phyloP scores from a whole-genome alignment of 2,888 invertebrate species.

The Calameuta filiformis region DNA sequence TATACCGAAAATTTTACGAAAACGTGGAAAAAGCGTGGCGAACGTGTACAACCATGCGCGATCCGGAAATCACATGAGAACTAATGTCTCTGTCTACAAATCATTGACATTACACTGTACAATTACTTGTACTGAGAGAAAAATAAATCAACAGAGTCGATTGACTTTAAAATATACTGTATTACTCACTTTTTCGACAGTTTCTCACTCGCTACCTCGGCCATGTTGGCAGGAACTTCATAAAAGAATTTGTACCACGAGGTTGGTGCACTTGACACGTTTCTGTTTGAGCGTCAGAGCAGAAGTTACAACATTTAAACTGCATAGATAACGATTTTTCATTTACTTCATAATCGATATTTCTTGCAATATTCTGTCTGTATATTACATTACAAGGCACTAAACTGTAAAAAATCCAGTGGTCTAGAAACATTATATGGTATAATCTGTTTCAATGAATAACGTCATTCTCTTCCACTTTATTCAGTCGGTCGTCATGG shows the following conservation, averaged over 20 bases:
- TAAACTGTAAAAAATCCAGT: background rate
- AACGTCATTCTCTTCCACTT: background rate
- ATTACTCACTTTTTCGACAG: constrained; percentile 77
- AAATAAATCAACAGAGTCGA: background rate
- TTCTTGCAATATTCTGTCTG: background rate
- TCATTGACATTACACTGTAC: background rate
- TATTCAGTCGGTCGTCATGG: background rate
- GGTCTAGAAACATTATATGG: background rate
- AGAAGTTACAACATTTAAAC: background rate
- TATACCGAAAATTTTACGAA: background rate
- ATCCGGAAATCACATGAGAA: background rate
- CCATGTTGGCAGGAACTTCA: constrained; percentile 65
- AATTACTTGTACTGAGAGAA: background rate
- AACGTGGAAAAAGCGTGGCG: background rate
- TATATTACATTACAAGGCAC: background rate
- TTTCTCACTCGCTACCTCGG: constrained; percentile 71
- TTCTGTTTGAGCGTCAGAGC: background rate
- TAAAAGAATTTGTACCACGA: constrained; percentile 19
- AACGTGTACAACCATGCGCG: background rate
- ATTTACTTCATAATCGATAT: background rate
- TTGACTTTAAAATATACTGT: background rate
- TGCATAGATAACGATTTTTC: background rate
- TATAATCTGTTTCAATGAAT: background rate
- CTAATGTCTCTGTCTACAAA: background rate
- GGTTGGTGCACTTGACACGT: background rate